Percentiles rank a stretch among this genome's conserved stretches.
Conservation (phyloP, 2,888 invertebrate species). For the Pheosia tremula region DNA sequence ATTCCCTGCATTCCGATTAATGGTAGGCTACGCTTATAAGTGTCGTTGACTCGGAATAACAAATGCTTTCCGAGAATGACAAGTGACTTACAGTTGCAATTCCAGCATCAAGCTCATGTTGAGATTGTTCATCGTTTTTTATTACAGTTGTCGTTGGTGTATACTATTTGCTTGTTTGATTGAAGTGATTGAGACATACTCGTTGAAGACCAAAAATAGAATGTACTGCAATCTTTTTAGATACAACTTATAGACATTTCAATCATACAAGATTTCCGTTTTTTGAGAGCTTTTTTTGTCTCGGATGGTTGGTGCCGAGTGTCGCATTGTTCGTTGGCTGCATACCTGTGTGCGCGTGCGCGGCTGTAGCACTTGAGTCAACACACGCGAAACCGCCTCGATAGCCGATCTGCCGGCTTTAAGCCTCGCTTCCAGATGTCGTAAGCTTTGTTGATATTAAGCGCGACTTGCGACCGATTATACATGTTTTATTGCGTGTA, state of each 20-base stretch:
- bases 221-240: background rate
- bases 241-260: background rate
- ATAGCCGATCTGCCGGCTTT: constrained; percentile 39
- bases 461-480: constrained; percentile 48
- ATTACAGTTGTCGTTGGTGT: background rate
- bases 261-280: background rate
- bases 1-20: constrained; percentile 57
- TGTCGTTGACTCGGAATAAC: constrained; percentile 58
- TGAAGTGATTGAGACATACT: background rate
- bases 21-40: constrained; percentile 40
- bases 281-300: background rate
- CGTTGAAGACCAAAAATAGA: background rate
- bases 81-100: constrained; percentile 31
- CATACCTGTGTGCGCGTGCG: constrained; percentile 28
- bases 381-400: constrained; percentile 51
- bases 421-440: constrained; percentile 35
- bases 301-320: constrained; percentile 35
- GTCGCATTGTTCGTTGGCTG: constrained; percentile 44
- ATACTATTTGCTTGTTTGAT: background rate
- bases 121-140: background rate
- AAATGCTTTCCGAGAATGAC: constrained; percentile 45
- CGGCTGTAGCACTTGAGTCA: constrained; percentile 64
- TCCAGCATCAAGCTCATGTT: constrained; percentile 15
- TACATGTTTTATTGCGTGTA: constrained; percentile 51
- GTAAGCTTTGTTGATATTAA: constrained; percentile 56